These are phyloP conservation scores for Toxostoma redivivum DNA, from an alignment of 2,113 vertebrate genomes.

Conservation along the genomic window DNA sequence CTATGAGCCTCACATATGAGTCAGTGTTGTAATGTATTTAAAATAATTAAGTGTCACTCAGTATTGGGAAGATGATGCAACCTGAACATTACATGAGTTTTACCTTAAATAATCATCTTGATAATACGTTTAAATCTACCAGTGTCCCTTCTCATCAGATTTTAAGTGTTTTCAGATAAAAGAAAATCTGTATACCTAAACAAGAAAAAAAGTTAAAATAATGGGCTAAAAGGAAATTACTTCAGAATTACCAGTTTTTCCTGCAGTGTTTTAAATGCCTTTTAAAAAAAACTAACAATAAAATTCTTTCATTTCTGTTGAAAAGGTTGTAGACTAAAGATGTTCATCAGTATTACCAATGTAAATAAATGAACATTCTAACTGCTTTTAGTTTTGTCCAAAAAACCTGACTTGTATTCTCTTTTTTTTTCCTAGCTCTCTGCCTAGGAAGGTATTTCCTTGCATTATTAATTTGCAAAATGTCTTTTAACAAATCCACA, in stretches of 20 bases:
- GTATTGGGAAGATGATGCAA: not conserved
- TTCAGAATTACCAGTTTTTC: not conserved
- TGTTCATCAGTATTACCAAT: not conserved
- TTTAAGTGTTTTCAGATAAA: not conserved
- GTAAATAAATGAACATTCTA: not conserved
- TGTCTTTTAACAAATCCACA: not conserved
- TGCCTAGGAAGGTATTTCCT: not conserved
- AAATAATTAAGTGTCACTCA: not conserved
- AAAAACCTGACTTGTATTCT: not conserved
- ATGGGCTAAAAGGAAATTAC: not conserved
- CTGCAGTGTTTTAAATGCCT: not conserved
- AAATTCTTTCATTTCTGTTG: not conserved
- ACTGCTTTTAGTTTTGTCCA: not conserved
- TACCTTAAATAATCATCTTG: not conserved
- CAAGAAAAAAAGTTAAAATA: not conserved
- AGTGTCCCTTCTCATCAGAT: not conserved
- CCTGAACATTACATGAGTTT: not conserved
- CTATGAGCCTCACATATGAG: fast-evolving
- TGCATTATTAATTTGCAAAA: not conserved
- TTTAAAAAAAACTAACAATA: not conserved
- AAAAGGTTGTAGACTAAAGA: not conserved
- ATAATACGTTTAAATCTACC: not conserved
- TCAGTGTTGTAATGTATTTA: not conserved
- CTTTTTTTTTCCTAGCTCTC: not conserved
- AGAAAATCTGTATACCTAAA: not conserved